Conservation (phyloP, 2,888 invertebrate genomes). For the Volucella inflata region DNA sequence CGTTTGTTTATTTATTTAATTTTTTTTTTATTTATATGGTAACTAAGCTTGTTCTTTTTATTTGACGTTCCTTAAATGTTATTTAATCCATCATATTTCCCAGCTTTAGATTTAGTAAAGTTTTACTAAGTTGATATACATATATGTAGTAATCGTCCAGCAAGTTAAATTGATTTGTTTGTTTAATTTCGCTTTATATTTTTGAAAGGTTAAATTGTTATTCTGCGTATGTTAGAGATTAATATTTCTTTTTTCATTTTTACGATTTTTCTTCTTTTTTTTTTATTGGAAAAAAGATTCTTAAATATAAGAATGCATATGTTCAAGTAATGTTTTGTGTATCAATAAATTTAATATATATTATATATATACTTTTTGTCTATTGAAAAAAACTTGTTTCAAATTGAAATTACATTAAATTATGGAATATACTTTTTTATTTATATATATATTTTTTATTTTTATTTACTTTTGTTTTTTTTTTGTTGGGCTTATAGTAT, state of each 20-base stretch:
- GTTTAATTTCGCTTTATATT: conserved; percentile 34
- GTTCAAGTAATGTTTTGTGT: conserved; percentile 41
- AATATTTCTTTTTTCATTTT: conserved; percentile 25
- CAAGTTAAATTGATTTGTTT: conserved; percentile 26
- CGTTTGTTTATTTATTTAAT: conserved; percentile 30
- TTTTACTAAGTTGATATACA: conserved; percentile 50
- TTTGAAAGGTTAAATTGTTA: conserved; percentile 50
- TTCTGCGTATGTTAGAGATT: conserved; percentile 7
- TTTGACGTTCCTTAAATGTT: conserved; percentile 1
- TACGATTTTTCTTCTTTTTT: conserved; percentile 26
- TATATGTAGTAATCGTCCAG: conserved; percentile 34
- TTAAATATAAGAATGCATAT: conserved; percentile 67
- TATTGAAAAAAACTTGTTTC: conserved; percentile 38
- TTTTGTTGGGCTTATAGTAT: conserved; percentile 57
- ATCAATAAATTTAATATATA: conserved; percentile 53
- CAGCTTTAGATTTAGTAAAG: conserved; percentile 37
- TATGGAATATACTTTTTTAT: conserved; percentile 69
- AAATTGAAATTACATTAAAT: conserved; percentile 72
- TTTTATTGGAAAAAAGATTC: conserved; percentile 62
- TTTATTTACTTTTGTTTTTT: conserved; percentile 3
- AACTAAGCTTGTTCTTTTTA: conserved; percentile 30
- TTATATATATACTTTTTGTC: conserved; percentile 30
- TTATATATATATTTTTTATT: conserved; percentile 18
- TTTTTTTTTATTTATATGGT: conserved; percentile 9
- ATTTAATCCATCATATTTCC: conserved; percentile 20